Percentiles rank a stretch among this genome's conserved stretches.
These are phyloP conservation scores for Drosophila suboccidentalis DNA, from an alignment of 2,888 invertebrate species.

Conservation along the genomic window DNA sequence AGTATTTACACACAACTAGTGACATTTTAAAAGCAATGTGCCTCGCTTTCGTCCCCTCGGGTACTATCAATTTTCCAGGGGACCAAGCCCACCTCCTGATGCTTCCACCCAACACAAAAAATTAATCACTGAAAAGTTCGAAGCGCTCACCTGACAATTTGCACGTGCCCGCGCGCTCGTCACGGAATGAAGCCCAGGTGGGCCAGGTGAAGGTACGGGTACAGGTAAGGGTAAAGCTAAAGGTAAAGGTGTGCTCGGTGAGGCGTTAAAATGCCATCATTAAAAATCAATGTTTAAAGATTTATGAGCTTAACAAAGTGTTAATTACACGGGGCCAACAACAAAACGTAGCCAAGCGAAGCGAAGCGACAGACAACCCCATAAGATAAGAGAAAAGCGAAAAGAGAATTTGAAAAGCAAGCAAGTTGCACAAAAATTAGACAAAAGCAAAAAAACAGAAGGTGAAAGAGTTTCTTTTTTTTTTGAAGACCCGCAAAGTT, in stretches of 20 bases:
- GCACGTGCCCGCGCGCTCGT: constrained; percentile 51
- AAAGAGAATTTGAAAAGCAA: constrained; percentile 3
- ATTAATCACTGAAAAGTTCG: constrained; percentile 49
- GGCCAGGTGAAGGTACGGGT: constrained; percentile 4
- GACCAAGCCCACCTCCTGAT: not conserved
- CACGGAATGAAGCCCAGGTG: constrained; percentile 32
- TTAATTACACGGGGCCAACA: constrained; percentile 60
- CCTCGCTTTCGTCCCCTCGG: constrained; percentile 7
- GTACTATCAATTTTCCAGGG: constrained; percentile 38
- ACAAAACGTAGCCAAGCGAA: constrained; percentile 25
- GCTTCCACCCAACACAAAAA: not conserved
- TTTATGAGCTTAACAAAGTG: constrained; percentile 78
- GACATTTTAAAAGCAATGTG: constrained; percentile 41
- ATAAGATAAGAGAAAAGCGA: constrained; percentile 7
- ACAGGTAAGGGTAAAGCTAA: no score
- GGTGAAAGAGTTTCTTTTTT: constrained; percentile 16
- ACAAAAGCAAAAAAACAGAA: constrained; percentile 7
- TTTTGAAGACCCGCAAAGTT: constrained; percentile 19
- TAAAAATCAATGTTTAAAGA: constrained; percentile 79
- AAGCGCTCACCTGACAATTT: constrained; percentile 36
- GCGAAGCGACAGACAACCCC: constrained; percentile 5
- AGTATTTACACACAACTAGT: constrained; percentile 32
- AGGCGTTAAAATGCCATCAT: constrained; percentile 72
- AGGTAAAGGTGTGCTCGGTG: constrained; percentile 43
- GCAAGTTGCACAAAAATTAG: constrained; percentile 4